These are phyloP conservation scores for Petrophora chlorosata DNA, from an alignment of 2,888 invertebrate species.

Conservation along the genomic window DNA sequence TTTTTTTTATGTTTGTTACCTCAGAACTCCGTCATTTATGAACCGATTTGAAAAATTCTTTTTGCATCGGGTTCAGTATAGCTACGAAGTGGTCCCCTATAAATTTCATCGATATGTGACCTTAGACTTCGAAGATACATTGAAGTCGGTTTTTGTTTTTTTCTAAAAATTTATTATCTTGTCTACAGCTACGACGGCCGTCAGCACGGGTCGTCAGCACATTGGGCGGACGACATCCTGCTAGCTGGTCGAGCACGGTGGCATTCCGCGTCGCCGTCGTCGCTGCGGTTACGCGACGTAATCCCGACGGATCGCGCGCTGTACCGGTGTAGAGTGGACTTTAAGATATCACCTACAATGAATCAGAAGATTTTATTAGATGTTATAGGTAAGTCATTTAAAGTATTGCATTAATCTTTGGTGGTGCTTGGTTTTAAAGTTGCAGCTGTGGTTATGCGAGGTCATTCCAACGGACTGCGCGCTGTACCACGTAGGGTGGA, in stretches of 20 bases:
- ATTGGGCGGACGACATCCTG: conserved; percentile 87
- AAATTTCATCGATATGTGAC: too few relatives aligned
- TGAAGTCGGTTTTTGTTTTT: background rate
- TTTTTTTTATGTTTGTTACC: too few relatives aligned
- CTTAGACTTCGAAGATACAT: too few relatives aligned
- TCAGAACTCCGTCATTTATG: too few relatives aligned
- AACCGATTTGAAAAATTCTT: too few relatives aligned
- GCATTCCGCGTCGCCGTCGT: conserved; percentile 87
- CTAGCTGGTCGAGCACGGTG: conserved; percentile 88
- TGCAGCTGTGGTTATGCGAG: too few relatives aligned
- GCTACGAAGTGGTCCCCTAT: too few relatives aligned
- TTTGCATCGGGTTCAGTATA: too few relatives aligned
- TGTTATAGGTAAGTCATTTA: conserved; percentile 86
- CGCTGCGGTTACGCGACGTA: conserved; percentile 87
- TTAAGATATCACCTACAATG: conserved; percentile 90
- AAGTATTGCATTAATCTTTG: background rate
- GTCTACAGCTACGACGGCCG: conserved; percentile 88
- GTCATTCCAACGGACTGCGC: too few relatives aligned
- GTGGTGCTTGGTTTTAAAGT: too few relatives aligned
- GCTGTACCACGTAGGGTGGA: too few relatives aligned
- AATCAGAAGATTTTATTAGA: conserved; percentile 89
- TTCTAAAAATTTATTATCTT: conserved; percentile 21
- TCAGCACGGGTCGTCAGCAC: conserved; percentile 81
- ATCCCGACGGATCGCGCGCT: conserved; percentile 89
- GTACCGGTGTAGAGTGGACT: conserved; percentile 92